Evolutionary conservation across 2,888 invertebrate species (phyloP).

Genomic region (Hartigia nigra): DNA sequence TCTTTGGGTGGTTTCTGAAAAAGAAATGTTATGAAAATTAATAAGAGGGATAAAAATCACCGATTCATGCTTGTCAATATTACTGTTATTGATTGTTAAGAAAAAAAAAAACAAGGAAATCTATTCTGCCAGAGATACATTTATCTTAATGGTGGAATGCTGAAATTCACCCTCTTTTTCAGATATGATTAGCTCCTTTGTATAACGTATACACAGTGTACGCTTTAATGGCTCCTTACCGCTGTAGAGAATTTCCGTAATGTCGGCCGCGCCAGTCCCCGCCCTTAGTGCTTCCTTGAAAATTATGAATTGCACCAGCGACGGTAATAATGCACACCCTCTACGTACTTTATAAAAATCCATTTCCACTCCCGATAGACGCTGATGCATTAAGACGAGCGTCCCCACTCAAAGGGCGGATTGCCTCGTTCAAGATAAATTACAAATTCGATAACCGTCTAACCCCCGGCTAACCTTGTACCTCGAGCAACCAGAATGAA

Average conservation of each 20-base stretch:
- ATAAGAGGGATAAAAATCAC: not conserved
- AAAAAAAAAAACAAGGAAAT: too few species aligned
- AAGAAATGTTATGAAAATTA: not conserved
- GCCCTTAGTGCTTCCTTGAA: conserved; percentile 14
- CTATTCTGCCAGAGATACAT: not conserved
- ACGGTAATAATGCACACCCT: conserved; percentile 29
- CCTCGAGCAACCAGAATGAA: conserved; percentile 6
- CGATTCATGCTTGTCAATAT: not conserved
- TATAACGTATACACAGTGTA: not conserved
- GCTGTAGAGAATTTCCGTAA: not conserved
- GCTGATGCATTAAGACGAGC: conserved; percentile 33
- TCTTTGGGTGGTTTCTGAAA: not conserved
- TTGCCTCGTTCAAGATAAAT: conserved; percentile 35
- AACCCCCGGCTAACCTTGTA: conserved; percentile 9
- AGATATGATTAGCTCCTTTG: not conserved
- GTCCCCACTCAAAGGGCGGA: conserved; percentile 28
- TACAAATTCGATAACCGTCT: conserved; percentile 43
- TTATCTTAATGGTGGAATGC: not conserved
- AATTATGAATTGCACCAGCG: conserved; percentile 18
- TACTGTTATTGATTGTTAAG: not conserved
- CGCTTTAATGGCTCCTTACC: not conserved
- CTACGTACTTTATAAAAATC: conserved; percentile 37
- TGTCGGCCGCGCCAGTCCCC: not conserved
- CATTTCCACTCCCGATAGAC: conserved; percentile 27
- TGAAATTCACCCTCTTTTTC: not conserved